Evolutionary conservation across 2,797 vertebrate species (phyloP), one percentile per base, ranked within the genome.

Genomic region (Serranus cabrilla): DNA sequence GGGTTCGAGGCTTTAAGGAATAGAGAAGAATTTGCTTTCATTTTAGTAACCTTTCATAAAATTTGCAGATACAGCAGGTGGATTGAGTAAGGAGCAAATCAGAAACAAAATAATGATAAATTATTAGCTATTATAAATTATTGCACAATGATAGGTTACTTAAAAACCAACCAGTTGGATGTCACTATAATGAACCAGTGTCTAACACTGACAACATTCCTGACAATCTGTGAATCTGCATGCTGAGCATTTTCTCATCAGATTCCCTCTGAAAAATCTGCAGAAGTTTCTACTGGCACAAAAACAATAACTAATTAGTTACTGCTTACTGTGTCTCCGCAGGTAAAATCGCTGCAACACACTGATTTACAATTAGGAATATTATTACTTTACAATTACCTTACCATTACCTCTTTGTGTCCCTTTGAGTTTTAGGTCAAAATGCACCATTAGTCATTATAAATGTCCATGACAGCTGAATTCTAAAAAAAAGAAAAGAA

Each of bases 291-390:
- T 39, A 40, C 12, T 51, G 64, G 37, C 51, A 40, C 56, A 62
- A 51, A 55, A 62, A 42, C 45, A 58, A 45, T 46, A 45, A 62
- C 23, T 42, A 31, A 69, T 67, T 42, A 43, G 7, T 21, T 42
- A 50, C 39, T 63, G 37, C 23, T 77, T 20, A 27, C 17, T 40
- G 2, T 59, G 64, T 56, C 17, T 56, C 42, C 11, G 34, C 3
- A 3, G 42, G 70, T 52, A 0, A 52, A 34, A 51, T 17, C 34
- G n/a, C 11, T 50, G 13, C 23, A 39, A 52, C 23, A 37, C 8
- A 13, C n/a, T 55, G 13, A 64, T 76, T 27, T 69, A 21, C 12
- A 72, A 25, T 42, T 23, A 37, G 20, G n/a, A 47, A 47, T 17
- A 23, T 67, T 17, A 76, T 58, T 20, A 47, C 13, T 47, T 69